Conservation (phyloP, 2,113 vertebrate species). For the Poeciliopsis retropinna region DNA sequence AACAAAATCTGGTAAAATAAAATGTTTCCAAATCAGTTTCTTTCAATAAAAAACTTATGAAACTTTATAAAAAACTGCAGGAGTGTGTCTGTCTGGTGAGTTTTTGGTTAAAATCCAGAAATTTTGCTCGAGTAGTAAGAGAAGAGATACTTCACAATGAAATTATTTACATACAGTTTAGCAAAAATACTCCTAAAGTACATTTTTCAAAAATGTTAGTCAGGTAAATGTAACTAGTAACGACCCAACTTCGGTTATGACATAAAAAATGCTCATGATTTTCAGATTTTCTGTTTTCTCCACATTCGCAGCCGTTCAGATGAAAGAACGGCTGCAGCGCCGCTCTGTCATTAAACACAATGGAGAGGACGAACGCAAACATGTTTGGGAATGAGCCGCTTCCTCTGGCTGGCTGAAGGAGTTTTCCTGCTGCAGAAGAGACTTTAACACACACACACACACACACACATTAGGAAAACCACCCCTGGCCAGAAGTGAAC, state of each 20-base stretch:
- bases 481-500: conserved; percentile 74
- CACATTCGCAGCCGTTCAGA: conserved; percentile 11
- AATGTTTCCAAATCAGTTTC: too few relatives aligned
- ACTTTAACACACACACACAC: conserved; percentile 18
- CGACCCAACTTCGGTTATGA: background rate
- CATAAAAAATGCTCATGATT: background rate
- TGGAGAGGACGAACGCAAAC: conserved; percentile 33
- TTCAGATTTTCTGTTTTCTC: background rate
- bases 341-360: conserved; percentile 43
- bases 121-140: too few relatives aligned
- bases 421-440: conserved; percentile 60
- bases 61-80: too few relatives aligned
- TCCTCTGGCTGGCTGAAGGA: conserved; percentile 56
- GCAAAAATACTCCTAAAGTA: too few relatives aligned
- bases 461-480: conserved; percentile 65
- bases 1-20: too few relatives aligned
- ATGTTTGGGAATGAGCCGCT: conserved; percentile 58
- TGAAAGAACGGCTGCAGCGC: conserved; percentile 1
- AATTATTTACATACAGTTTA: too few relatives aligned
- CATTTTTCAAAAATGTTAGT: too few relatives aligned
- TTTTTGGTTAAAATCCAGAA: too few relatives aligned
- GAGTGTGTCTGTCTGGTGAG: too few relatives aligned
- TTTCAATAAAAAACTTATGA: too few relatives aligned
- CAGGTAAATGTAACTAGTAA: too few relatives aligned
- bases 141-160: too few relatives aligned